Conservation (phyloP, 2,888 invertebrate species). For the Drosophila heteroneura region DNA sequence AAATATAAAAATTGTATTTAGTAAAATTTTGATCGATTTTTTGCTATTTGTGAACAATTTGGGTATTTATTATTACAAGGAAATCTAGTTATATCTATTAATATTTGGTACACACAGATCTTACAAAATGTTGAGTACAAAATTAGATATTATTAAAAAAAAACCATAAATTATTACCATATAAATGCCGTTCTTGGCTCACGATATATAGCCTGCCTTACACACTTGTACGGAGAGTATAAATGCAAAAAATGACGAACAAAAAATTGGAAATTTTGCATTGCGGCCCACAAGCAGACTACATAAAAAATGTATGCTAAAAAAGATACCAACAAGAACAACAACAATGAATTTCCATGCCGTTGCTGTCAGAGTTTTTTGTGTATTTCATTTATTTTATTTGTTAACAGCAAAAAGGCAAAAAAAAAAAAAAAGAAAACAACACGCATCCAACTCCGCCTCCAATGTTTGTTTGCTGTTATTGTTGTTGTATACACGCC, state of each 20-base stretch:
- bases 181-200: neutral
- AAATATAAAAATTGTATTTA: neutral
- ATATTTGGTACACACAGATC: neutral
- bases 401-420: slow-evolving; percentile 45
- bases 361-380: slow-evolving; percentile 45
- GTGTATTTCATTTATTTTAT: slow-evolving; percentile 45
- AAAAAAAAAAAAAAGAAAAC: slow-evolving; percentile 1
- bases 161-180: neutral
- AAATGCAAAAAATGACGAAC: neutral
- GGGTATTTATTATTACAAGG: neutral
- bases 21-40: neutral
- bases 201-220: neutral
- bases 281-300: slow-evolving; percentile 28
- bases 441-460: neutral
- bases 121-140: neutral
- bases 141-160: neutral
- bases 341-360: slow-evolving; percentile 28
- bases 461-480: slow-evolving; percentile 9
- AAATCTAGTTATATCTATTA: neutral
- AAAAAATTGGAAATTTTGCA: neutral
- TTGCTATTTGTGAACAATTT: neutral
- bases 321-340: slow-evolving; percentile 16
- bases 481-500: slow-evolving; percentile 16
- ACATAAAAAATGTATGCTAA: slow-evolving; percentile 13
- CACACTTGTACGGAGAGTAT: neutral